phyloP scores from a whole-genome alignment of 2,113 vertebrate genomes.

The Varanus salvator region DNA sequence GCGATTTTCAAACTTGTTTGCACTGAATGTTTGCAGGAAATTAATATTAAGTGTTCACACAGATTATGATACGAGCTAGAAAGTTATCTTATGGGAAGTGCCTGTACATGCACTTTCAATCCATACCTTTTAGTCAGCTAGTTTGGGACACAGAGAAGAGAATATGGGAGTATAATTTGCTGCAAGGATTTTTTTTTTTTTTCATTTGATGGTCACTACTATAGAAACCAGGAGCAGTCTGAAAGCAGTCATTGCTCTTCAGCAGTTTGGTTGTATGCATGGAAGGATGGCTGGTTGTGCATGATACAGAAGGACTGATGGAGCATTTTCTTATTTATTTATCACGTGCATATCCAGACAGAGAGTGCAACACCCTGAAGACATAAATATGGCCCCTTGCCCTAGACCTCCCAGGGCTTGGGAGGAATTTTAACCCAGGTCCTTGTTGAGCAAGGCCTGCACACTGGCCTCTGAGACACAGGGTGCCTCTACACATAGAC shows the following conservation, averaged over 20 bases:
- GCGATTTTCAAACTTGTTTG: slow-evolving; percentile 40
- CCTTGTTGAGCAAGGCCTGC: not conserved
- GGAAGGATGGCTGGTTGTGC: not conserved
- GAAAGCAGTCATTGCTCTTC: not conserved
- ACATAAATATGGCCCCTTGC: not conserved
- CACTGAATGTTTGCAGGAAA: slow-evolving; percentile 39
- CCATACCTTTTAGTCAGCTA: not conserved
- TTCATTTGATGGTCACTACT: not conserved
- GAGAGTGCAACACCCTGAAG: not conserved
- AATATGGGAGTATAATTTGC: not conserved
- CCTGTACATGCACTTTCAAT: slow-evolving; percentile 13
- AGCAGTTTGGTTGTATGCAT: not conserved
- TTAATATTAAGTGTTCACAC: slow-evolving; percentile 42
- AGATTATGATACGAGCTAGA: slow-evolving; percentile 44
- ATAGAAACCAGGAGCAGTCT: not conserved
- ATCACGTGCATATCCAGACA: not conserved
- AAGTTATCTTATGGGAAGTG: slow-evolving; percentile 40
- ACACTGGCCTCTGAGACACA: not conserved
- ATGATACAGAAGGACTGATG: not conserved
- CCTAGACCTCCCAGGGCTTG: not conserved
- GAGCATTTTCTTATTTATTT: not conserved
- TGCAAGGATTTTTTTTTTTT: not conserved
- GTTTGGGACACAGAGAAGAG: slow-evolving; percentile 20
- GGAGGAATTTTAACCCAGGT: not conserved
- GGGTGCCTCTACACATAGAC: not conserved